Conservation (phyloP, 2,888 invertebrate genomes). For the Noctua janthina region DNA sequence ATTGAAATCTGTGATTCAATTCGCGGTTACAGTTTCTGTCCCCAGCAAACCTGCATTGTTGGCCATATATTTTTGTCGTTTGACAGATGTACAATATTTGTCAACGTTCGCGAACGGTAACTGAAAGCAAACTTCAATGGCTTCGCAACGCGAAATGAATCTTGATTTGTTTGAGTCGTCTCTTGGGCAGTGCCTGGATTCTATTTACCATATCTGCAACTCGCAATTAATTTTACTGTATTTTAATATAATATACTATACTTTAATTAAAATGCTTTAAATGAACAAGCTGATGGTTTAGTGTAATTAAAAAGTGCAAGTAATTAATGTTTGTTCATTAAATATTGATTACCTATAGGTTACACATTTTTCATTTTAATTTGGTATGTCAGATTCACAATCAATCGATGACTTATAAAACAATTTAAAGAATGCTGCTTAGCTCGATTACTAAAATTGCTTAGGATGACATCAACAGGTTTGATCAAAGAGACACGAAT, state of each 20-base stretch:
- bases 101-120: constrained; percentile 79
- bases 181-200: constrained; percentile 20
- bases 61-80: constrained; percentile 73
- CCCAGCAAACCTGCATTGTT: constrained; percentile 63
- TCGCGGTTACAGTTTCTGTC: constrained; percentile 47
- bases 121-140: constrained; percentile 82
- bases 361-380: neutral
- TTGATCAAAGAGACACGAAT: constrained; percentile 59
- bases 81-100: constrained; percentile 85
- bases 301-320: neutral
- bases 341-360: neutral
- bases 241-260: neutral
- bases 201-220: constrained; percentile 3
- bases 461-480: constrained; percentile 34
- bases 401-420: neutral
- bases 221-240: constrained; percentile 6
- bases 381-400: neutral
- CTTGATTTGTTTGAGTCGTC: constrained; percentile 74
- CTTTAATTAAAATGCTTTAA: constrained; percentile 8
- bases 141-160: constrained; percentile 77
- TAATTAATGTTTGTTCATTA: neutral
- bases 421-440: constrained; percentile 14
- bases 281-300: neutral
- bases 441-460: constrained; percentile 4
- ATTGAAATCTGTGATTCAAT: constrained; percentile 54